Evolutionary conservation across 2,797 vertebrate genomes (phyloP).

Genomic region (Manis pentadactyla): DNA sequence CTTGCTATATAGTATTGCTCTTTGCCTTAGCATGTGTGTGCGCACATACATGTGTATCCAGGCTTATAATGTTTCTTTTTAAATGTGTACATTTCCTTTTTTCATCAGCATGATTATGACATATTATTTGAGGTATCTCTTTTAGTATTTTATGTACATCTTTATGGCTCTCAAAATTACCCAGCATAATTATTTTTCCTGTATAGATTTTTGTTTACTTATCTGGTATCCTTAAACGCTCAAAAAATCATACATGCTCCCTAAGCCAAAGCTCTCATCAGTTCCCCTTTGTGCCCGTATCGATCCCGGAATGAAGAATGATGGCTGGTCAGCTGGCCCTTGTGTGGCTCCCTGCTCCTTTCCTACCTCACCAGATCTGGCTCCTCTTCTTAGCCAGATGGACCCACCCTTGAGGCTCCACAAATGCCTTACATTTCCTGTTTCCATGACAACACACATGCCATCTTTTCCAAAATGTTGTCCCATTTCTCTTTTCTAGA

Average conservation of each 20-base stretch:
- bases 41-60: neutral
- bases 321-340: neutral
- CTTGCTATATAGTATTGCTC: neutral
- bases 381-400: conserved; percentile 34
- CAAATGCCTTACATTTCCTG: conserved; percentile 36
- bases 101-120: neutral
- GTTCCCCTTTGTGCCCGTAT: neutral
- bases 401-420: neutral
- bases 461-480: neutral
- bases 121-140: neutral
- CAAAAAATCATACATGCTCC: neutral
- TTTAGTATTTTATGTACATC: neutral
- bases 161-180: neutral
- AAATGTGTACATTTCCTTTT: neutral
- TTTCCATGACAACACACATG: conserved; percentile 65
- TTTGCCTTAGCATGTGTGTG: neutral
- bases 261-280: neutral
- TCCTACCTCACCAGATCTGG: neutral
- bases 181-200: neutral
- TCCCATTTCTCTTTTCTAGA: conserved; percentile 51
- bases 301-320: neutral
- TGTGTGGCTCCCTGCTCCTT: neutral
- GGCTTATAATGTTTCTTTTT: neutral
- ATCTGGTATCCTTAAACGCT: neutral
- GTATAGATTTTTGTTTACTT: neutral